Evolutionary conservation across 1,140 invertebrate species (phyloP).

Genomic region (Hylaeus anthracinus): DNA sequence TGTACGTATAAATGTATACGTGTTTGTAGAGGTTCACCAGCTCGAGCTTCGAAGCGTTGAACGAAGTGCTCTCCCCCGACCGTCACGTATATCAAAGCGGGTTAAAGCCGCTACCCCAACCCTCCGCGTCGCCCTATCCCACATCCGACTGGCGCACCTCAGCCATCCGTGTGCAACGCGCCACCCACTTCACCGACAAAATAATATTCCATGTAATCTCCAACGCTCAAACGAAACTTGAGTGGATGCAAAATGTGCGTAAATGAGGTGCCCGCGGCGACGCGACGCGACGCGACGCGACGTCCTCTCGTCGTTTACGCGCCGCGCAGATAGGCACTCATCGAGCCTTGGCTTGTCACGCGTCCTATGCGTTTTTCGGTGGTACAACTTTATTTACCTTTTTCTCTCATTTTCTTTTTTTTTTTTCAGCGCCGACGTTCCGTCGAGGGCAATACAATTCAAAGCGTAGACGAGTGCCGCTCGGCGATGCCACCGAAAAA

Average conservation of each 20-base stretch:
- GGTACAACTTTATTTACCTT: neutral
- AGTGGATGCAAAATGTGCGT: conserved; percentile 72
- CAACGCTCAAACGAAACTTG: conserved; percentile 69
- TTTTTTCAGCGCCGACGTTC: neutral
- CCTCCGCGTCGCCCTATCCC: conserved; percentile 9
- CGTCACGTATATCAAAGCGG: conserved; percentile 62
- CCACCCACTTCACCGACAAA: conserved; percentile 55
- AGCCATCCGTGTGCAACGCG: conserved; percentile 26
- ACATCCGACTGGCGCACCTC: conserved; percentile 1
- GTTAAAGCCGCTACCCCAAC: conserved; percentile 39
- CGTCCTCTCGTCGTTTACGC: conserved; percentile 37
- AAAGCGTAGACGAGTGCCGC: conserved; percentile 2
- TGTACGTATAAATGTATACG: conserved; percentile 3
- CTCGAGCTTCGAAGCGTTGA: conserved; percentile 37
- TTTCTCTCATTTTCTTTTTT: neutral
- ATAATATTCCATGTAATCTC: conserved; percentile 73
- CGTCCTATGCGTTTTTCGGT: conserved; percentile 2
- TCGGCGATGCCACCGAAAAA: neutral
- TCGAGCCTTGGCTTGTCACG: conserved; percentile 17
- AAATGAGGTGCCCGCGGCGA: conserved; percentile 67
- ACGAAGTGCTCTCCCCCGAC: conserved; percentile 48
- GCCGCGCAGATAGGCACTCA: conserved; percentile 33
- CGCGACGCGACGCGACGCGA: neutral
- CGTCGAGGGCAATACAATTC: neutral
- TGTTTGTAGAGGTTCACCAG: conserved; percentile 1